phyloP scores from a whole-genome alignment of 2,888 invertebrate genomes.

The Mythimna impura region DNA sequence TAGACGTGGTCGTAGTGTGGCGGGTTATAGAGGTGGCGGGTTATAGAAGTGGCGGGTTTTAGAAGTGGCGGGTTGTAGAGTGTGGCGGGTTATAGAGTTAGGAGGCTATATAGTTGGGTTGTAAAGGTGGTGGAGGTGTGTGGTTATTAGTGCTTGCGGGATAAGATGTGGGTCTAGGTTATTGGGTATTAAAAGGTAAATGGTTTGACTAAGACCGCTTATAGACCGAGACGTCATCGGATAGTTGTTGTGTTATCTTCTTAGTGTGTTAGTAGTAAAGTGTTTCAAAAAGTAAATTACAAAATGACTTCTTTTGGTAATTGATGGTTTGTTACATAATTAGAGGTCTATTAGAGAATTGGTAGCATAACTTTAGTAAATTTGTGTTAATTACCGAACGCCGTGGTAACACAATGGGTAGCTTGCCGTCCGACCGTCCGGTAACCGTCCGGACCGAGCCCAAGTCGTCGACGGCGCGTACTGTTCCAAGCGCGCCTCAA shows the following conservation, averaged over 20 bases:
- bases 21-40: conserved; percentile 29
- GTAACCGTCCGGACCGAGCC: too few relatives aligned
- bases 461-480: too few relatives aligned
- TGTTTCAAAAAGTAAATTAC: neutral
- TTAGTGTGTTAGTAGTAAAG: too few relatives aligned
- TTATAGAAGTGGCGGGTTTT: conserved; percentile 16
- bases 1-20: conserved; percentile 50
- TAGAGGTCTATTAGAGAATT: too few relatives aligned
- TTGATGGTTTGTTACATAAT: neutral
- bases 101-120: neutral
- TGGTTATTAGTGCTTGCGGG: conserved; percentile 26
- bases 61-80: neutral
- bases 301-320: neutral
- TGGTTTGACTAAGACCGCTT: neutral
- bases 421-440: too few relatives aligned
- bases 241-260: neutral
- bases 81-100: neutral
- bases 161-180: conserved; percentile 28
- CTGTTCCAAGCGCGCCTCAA: too few relatives aligned
- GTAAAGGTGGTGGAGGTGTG: conserved; percentile 1
- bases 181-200: conserved; percentile 26
- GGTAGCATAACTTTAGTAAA: too few relatives aligned
- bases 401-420: too few relatives aligned
- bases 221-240: neutral
- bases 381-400: too few relatives aligned